Conservation (phyloP, 1,140 invertebrate genomes). For the Paralvinella palmiformis region DNA sequence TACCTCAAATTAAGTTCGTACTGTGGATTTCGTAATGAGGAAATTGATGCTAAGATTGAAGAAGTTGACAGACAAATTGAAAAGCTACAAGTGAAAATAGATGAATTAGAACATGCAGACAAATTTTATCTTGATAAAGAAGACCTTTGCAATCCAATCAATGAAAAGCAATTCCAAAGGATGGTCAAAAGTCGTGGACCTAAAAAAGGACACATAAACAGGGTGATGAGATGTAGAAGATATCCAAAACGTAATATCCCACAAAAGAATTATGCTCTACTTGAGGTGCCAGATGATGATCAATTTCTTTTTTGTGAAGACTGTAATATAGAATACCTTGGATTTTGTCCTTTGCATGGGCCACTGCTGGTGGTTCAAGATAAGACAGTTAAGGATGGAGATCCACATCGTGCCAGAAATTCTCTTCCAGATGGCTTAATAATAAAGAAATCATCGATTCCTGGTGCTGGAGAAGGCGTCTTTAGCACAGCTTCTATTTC, state of each 20-base stretch:
- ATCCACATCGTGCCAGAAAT: neutral
- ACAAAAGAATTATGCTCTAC: neutral
- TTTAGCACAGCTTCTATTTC: conserved; percentile 11
- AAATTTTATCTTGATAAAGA: no score
- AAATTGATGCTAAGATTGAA: no score
- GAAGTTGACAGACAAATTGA: no score
- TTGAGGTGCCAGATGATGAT: conserved; percentile 5
- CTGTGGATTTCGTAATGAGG: no score
- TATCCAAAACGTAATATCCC: neutral
- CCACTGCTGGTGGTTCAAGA: neutral
- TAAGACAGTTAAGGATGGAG: neutral
- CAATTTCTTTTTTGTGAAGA: conserved; percentile 1
- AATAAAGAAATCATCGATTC: conserved; percentile 10
- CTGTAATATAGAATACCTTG: neutral
- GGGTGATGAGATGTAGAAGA: neutral
- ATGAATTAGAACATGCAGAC: no score
- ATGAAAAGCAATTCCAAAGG: no score
- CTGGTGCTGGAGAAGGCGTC: conserved; percentile 17
- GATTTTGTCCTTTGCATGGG: neutral
- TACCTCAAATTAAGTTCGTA: no score
- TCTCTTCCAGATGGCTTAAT: neutral
- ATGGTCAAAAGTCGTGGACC: no score
- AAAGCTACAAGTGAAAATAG: no score
- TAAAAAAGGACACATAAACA: neutral
- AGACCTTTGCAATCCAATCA: no score